A percentile compares a stretch with the other conserved stretches of the same genome.
Evolutionary conservation across 2,797 vertebrate genomes (phyloP).

Genomic region (Percopsis omiscomaycus): DNA sequence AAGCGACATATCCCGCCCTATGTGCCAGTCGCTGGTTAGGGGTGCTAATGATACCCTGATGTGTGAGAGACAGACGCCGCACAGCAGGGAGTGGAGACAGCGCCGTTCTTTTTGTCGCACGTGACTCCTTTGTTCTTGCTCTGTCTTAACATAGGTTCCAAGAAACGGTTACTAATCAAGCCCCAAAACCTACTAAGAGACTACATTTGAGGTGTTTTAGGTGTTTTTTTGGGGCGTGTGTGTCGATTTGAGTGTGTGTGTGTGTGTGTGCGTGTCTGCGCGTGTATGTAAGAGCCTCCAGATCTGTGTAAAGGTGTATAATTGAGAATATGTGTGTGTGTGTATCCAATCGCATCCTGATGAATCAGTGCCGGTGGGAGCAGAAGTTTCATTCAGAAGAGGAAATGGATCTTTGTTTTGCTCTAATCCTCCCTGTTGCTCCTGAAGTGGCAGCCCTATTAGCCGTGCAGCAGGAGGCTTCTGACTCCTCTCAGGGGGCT

Average conservation of each 20-base stretch:
- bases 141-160: slow-evolving; percentile 30
- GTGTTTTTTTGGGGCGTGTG: not conserved
- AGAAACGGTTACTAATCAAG: slow-evolving; percentile 10
- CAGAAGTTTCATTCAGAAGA: slow-evolving; percentile 35
- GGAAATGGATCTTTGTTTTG: slow-evolving; percentile 55
- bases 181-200: not conserved
- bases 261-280: not conserved
- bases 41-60: slow-evolving; percentile 32
- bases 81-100: not conserved
- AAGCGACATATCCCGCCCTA: not conserved
- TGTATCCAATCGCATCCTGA: slow-evolving; percentile 25
- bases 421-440: slow-evolving; percentile 52
- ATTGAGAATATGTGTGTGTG: slow-evolving; percentile 5
- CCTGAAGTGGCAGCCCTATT: slow-evolving; percentile 51
- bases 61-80: slow-evolving; percentile 14
- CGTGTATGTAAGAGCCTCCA: slow-evolving; percentile 13
- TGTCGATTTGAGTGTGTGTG: not conserved
- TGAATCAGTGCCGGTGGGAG: slow-evolving; percentile 30
- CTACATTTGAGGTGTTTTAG: not conserved
- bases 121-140: not conserved
- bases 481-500: slow-evolving; percentile 19
- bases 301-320: not conserved
- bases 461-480: slow-evolving; percentile 33
- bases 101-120: not conserved
- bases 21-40: slow-evolving; percentile 26